Percentiles rank a stretch among this genome's conserved stretches.
Evolutionary conservation across 2,797 vertebrate species (phyloP).

Genomic region (Pteronotus mesoamericanus): DNA sequence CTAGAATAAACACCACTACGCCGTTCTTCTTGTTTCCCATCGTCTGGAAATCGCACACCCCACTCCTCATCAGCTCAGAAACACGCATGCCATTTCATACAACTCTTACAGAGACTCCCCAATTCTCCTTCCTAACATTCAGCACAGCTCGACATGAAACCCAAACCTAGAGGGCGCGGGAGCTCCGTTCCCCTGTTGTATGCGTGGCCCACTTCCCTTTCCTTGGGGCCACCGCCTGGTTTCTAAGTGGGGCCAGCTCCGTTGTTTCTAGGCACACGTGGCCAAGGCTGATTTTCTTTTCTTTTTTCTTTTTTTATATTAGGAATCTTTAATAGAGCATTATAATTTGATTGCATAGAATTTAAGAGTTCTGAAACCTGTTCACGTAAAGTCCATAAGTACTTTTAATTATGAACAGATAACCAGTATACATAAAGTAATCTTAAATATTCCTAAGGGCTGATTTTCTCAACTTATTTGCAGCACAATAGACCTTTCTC

Average conservation of each 20-base stretch:
- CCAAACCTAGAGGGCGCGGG: background rate
- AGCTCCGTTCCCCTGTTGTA: background rate
- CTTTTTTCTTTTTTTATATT: background rate
- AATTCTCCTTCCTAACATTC: background rate
- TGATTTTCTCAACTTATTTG: slow-evolving; percentile 54
- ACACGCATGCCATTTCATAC: background rate
- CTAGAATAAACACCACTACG: background rate
- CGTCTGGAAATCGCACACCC: background rate
- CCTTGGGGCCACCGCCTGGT: background rate
- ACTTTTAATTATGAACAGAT: background rate
- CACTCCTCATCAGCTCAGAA: background rate
- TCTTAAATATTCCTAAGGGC: background rate
- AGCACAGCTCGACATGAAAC: background rate
- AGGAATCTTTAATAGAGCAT: background rate
- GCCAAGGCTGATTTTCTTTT: background rate
- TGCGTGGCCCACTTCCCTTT: background rate
- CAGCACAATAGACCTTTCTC: slow-evolving; percentile 49
- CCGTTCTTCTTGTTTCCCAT: background rate
- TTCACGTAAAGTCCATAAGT: background rate
- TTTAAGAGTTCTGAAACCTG: background rate
- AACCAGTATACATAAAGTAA: background rate
- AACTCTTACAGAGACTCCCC: background rate
- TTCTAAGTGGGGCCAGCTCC: background rate
- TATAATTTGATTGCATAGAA: background rate
- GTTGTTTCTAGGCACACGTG: background rate